Evolutionary conservation across 2,888 invertebrate genomes (phyloP), one percentile per base, ranked within the genome.

Genomic region (Osmoderma eremita): DNA sequence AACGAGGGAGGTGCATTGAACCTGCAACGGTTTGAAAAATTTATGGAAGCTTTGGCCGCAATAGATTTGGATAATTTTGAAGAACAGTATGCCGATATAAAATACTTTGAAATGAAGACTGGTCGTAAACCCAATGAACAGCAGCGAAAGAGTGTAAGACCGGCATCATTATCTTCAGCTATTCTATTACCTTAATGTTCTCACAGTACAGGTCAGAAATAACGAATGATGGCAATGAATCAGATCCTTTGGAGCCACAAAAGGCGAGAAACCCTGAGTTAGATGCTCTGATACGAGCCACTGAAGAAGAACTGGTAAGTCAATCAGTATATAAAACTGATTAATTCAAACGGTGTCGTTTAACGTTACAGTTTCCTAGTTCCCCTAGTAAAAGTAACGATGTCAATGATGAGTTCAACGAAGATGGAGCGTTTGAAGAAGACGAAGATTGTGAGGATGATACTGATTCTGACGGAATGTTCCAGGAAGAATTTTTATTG

Each of bases 1-100:
- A 98, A 98, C 82, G 96, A 97, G 82, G 85, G 87, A 3, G 98
- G 98, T 2, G 87, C 86, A 50, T 81, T 98, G 63, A 93, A 96
- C 80, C 84, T 98, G 69, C 82, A 81, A 42, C 86, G 97, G 65
- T 94, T 98, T 82, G 93, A 97, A 80, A 88, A 87, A 73, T 98
- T 94, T 78, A 89, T 95, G 88, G 86, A 88, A 70, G 89, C 88
- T 63, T 81, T 95, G 22, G 87, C 91, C 49, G 86, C 88, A 68
- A 86, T 92, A 70, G 95, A 95, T 77, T 82, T 88, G 72, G 88
- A 93, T 67, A 86, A 90, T 72, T 95, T 94, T 78, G 87, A 89
- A 72, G 91, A 92, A 71, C 87, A 88, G 1, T 88, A 88, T 72
- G 91, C 91, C 1, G 96, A 97, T 83, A 82, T 96, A 49, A 91